Evolutionary conservation across 2,113 vertebrate species (phyloP).

Genomic region (Pollachius pollachius): DNA sequence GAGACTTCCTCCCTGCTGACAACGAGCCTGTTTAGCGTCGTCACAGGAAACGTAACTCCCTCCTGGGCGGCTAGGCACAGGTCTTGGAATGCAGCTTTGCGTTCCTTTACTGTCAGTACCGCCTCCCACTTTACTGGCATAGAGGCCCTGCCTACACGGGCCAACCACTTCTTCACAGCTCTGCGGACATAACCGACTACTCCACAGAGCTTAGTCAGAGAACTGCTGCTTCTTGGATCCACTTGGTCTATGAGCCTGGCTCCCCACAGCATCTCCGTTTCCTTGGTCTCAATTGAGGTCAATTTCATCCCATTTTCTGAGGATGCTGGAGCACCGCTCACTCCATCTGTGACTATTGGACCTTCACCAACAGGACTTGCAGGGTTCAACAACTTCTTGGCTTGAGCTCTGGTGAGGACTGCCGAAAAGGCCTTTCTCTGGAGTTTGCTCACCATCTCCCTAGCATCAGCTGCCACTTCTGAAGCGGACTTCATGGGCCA

Average conservation of each 20-base stretch:
- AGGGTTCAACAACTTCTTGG: not conserved
- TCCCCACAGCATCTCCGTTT: not conserved
- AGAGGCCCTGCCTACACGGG: not conserved
- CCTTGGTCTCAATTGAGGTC: too few species aligned
- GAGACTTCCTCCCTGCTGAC: not conserved
- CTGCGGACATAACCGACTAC: not conserved
- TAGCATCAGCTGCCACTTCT: not conserved
- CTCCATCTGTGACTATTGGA: not conserved
- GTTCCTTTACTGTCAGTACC: not conserved
- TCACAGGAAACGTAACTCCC: not conserved
- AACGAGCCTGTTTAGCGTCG: not conserved
- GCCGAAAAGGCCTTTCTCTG: not conserved
- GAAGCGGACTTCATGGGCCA: constrained; percentile 7
- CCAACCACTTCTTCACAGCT: not conserved
- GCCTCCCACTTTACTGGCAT: not conserved
- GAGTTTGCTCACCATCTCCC: not conserved
- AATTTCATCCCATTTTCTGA: too few species aligned
- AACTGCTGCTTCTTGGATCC: not conserved
- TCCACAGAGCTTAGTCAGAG: not conserved
- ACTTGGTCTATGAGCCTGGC: not conserved
- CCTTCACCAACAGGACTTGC: not conserved
- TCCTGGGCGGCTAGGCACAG: constrained; percentile 3
- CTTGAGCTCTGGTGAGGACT: not conserved
- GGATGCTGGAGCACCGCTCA: too few species aligned
- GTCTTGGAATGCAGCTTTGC: not conserved